Conservation (phyloP, 2,888 invertebrate species). For the Chrysolina haemoptera region DNA sequence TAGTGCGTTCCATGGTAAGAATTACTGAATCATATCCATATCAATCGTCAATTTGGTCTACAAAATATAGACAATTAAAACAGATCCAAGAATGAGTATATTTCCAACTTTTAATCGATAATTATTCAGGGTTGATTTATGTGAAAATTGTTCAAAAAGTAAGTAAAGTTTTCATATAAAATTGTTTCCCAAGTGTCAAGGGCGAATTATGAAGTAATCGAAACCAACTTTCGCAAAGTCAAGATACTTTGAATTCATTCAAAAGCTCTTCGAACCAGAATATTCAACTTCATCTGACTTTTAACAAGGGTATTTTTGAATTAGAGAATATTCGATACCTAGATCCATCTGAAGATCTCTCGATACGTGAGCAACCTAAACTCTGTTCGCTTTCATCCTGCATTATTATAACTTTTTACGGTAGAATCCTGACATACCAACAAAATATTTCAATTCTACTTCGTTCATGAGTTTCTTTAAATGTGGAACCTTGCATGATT, state of each 20-base stretch:
- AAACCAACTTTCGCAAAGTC: slow-evolving; percentile 15
- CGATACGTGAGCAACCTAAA: no score
- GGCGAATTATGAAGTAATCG: slow-evolving; percentile 21
- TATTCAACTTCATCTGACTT: neutral
- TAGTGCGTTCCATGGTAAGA: neutral
- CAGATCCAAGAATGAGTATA: neutral
- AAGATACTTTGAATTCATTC: slow-evolving; percentile 1
- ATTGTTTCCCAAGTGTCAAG: slow-evolving; percentile 25
- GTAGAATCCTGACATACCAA: no score
- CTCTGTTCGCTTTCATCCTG: no score
- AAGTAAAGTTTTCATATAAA: slow-evolving; percentile 24
- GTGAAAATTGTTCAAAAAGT: slow-evolving; percentile 11
- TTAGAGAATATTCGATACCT: no score
- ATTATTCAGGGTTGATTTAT: slow-evolving; percentile 8
- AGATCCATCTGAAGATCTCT: no score
- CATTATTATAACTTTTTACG: no score
- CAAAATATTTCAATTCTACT: no score
- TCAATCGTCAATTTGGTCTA: neutral
- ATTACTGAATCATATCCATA: neutral
- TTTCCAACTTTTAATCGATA: slow-evolving; percentile 4
- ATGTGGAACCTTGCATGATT: no score
- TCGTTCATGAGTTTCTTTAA: no score
- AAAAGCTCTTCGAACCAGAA: neutral
- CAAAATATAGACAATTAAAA: neutral
- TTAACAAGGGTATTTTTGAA: neutral